Evolutionary conservation across 1,140 invertebrate species (phyloP).

Genomic region (Caenorhabditis briggsae): DNA sequence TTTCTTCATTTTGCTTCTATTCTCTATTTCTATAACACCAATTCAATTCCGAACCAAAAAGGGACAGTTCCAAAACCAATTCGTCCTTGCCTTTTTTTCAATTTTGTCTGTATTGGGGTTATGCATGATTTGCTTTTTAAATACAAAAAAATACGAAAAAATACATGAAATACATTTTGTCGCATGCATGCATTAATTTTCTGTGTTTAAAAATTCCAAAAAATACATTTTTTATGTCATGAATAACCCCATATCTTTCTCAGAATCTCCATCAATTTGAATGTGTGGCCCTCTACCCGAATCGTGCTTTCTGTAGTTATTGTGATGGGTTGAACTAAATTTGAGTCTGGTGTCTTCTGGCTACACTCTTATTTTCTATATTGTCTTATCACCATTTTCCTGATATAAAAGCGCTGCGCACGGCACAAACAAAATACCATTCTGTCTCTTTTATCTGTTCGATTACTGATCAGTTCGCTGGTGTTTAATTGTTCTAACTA

Average conservation of each 20-base stretch:
- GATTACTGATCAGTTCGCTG: neutral
- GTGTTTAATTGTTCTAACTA: neutral
- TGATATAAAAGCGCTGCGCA: slow-evolving; percentile 19
- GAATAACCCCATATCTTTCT: neutral
- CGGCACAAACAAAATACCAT: slow-evolving; percentile 40
- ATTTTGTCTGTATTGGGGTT: no score
- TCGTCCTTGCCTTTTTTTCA: no score
- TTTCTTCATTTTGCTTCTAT: neutral
- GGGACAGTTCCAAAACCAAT: no score
- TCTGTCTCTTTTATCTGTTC: slow-evolving; percentile 1
- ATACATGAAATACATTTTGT: no score
- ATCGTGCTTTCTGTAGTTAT: slow-evolving; percentile 29
- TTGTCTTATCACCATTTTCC: slow-evolving; percentile 12
- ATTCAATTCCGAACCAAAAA: neutral
- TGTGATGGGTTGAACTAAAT: slow-evolving; percentile 25
- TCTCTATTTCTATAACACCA: neutral
- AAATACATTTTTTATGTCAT: no score
- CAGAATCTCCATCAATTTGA: neutral
- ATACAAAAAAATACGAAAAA: no score
- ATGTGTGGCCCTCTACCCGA: neutral
- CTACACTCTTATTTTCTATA: slow-evolving; percentile 37
- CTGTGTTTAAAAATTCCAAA: no score
- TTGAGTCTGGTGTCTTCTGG: neutral
- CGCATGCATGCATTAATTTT: no score
- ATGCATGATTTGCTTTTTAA: no score